Evolutionary conservation across 2,888 invertebrate species (phyloP).

Genomic region (Sycophila texana): DNA sequence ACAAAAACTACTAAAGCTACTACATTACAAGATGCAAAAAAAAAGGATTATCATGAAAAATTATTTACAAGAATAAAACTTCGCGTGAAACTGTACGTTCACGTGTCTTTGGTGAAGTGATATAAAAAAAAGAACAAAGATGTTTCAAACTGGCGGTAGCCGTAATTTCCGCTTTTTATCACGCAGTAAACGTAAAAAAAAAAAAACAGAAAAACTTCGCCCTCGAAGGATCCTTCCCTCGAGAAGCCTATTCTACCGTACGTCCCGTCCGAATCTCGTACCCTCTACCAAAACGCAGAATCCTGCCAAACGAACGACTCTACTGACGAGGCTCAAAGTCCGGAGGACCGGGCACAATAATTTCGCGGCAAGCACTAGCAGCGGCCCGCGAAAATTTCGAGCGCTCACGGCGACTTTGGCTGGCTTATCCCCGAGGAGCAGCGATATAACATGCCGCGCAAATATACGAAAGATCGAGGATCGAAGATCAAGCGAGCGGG

Average conservation of each 20-base stretch:
- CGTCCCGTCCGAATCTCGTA: not conserved
- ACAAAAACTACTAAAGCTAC: too few species aligned
- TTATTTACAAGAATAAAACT: too few species aligned
- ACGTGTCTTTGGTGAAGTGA: too few species aligned
- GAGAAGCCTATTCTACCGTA: not conserved
- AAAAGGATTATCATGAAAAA: too few species aligned
- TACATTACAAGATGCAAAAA: too few species aligned
- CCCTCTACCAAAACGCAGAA: not conserved
- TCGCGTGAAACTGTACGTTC: too few species aligned
- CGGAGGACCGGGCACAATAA: too few species aligned
- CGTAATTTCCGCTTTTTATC: too few species aligned
- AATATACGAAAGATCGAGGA: not conserved
- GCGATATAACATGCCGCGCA: not conserved
- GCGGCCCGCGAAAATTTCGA: not conserved
- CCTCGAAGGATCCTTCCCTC: not conserved
- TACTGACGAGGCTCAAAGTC: not conserved
- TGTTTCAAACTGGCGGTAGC: too few species aligned
- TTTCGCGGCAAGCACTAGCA: too few species aligned
- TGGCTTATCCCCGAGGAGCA: not conserved
- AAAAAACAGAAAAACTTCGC: not conserved
- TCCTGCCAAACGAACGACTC: not conserved
- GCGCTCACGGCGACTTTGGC: not conserved
- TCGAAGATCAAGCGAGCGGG: slow-evolving; percentile 23
- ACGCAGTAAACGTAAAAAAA: too few species aligned
- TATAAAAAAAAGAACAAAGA: too few species aligned